A percentile compares a stretch with the other conserved stretches of the same genome.
These are phyloP conservation scores for Chondrilla cf. caribensis DNA, from an alignment of 37 sponge, comb jelly and placozoan species.

Conservation along the genomic window DNA sequence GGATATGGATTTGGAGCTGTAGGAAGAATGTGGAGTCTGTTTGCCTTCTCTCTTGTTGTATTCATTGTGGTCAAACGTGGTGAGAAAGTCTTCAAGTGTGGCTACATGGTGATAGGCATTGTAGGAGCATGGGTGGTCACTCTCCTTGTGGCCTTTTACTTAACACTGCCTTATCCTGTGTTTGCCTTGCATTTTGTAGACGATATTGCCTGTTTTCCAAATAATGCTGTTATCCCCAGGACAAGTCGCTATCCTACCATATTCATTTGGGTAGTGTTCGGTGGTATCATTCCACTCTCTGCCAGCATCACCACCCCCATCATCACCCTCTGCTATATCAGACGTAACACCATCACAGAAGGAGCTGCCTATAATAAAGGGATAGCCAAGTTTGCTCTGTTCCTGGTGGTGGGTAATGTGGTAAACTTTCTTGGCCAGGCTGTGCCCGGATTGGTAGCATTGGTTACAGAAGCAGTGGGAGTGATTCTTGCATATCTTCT, in stretches of 20 bases:
- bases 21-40: neutral
- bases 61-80: neutral
- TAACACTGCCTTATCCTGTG: neutral
- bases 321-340: constrained; percentile 11
- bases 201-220: neutral
- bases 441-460: neutral
- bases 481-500: neutral
- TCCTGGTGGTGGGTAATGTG: neutral
- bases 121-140: neutral
- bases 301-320: neutral
- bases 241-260: neutral
- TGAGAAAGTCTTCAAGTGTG: neutral
- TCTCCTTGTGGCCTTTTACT: neutral
- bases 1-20: neutral
- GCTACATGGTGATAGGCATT: neutral
- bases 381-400: constrained; percentile 13
- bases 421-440: neutral
- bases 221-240: neutral
- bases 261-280: neutral
- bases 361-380: neutral
- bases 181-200: neutral
- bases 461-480: neutral
- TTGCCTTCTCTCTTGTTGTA: constrained; percentile 1
- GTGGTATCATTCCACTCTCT: neutral
- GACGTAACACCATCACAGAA: neutral